phyloP scores from a whole-genome alignment of 1,140 invertebrate species.

The Heliconius eleuchia region DNA sequence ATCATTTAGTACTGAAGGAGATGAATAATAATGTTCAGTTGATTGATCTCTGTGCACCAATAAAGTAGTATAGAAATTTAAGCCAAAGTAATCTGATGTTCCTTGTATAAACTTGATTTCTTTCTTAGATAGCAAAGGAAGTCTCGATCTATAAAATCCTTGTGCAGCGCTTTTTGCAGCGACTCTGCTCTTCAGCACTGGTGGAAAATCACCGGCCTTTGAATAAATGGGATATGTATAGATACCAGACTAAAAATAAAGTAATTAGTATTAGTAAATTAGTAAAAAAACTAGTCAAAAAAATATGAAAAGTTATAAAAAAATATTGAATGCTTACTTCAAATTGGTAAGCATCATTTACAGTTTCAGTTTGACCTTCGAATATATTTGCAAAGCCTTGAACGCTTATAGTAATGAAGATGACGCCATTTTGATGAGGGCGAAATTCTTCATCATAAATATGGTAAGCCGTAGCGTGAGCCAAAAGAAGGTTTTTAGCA shows the following conservation, averaged over 20 bases:
- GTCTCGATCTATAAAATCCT: conserved; percentile 73
- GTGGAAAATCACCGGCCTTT: conserved; percentile 84
- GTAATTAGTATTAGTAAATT: not conserved
- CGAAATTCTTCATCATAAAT: conserved; percentile 1
- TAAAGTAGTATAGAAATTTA: conserved; percentile 83
- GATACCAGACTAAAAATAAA: conserved; percentile 80
- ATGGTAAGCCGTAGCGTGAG: not conserved
- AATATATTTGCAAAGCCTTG: conserved; percentile 85
- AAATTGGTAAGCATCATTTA: not conserved
- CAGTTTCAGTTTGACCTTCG: conserved; percentile 60
- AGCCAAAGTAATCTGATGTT: conserved; percentile 83
- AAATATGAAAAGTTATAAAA: not conserved
- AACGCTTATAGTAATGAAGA: conserved; percentile 68
- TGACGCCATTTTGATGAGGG: not conserved
- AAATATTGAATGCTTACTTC: conserved; percentile 36
- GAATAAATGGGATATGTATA: conserved; percentile 85
- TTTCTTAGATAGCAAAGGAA: conserved; percentile 82
- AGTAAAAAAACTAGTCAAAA: not conserved
- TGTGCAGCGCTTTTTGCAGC: conserved; percentile 79
- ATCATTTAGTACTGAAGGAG: conserved; percentile 81
- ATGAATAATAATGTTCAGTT: conserved; percentile 62
- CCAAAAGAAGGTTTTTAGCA: not conserved
- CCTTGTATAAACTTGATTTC: conserved; percentile 83
- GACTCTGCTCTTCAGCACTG: conserved; percentile 82
- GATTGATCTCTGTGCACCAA: conserved; percentile 68